Conservation (phyloP, 2,797 vertebrate genomes). For the Darevskia nairensis region DNA sequence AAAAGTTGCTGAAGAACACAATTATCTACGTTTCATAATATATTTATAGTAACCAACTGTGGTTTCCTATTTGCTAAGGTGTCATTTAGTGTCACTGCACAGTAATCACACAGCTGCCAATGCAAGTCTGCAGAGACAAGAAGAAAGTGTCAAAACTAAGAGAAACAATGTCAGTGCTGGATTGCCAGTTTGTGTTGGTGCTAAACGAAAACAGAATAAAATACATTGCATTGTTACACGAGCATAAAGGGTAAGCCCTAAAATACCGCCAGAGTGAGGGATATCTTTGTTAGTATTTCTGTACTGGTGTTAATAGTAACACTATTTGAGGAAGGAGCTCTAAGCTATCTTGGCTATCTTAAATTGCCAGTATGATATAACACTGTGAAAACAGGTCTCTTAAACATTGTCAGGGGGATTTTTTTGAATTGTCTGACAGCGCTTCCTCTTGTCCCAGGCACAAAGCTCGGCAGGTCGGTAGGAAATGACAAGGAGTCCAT, state of each 20-base stretch:
- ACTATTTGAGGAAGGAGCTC: background rate
- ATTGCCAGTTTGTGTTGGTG: background rate
- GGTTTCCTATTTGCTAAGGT: constrained; percentile 40
- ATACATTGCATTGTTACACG: background rate
- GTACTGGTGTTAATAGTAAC: background rate
- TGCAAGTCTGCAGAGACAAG: constrained; percentile 11
- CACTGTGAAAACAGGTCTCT: background rate
- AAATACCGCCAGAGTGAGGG: background rate
- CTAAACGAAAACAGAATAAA: background rate
- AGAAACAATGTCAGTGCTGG: background rate
- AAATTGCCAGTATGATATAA: background rate
- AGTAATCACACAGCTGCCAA: background rate
- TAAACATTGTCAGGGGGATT: background rate
- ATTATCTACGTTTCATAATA: background rate
- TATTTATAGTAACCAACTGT: constrained; percentile 20
- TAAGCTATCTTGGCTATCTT: background rate
- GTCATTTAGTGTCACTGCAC: background rate
- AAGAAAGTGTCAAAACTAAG: background rate
- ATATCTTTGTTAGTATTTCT: background rate
- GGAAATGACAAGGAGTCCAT: background rate
- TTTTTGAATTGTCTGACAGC: background rate
- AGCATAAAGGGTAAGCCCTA: background rate
- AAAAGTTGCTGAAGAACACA: background rate
- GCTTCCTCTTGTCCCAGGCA: background rate
- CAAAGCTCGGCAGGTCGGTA: background rate